A percentile compares a stretch with the other conserved stretches of the same genome.
Conservation (phyloP, 2,888 invertebrate species). For the Silvanus unidentatus region DNA sequence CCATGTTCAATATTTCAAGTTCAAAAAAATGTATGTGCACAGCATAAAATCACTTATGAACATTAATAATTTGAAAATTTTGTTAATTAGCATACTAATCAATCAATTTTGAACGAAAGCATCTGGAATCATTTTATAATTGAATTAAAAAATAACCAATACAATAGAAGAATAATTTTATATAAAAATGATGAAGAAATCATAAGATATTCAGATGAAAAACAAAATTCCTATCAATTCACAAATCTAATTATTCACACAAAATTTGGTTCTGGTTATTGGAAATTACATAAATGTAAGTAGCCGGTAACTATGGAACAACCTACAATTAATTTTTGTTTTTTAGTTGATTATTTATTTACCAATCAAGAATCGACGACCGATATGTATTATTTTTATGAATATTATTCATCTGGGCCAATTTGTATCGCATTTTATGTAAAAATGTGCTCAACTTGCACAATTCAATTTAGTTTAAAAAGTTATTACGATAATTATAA, state of each 20-base stretch:
- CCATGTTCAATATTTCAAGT: neutral
- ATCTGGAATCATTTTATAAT: conserved; percentile 12
- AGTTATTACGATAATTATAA: neutral
- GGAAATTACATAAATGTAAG: conserved; percentile 28
- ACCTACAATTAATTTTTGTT: neutral
- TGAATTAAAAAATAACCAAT: neutral
- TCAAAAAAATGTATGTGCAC: neutral
- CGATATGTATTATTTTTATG: neutral
- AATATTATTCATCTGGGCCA: neutral
- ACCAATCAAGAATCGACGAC: neutral
- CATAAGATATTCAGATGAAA: no score
- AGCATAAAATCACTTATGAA: no score
- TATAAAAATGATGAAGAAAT: no score
- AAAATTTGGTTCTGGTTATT: conserved; percentile 12
- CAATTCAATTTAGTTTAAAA: neutral
- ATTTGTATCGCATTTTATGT: conserved; percentile 16
- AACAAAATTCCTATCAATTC: no score
- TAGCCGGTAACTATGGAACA: conserved; percentile 5
- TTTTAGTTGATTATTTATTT: conserved; percentile 8
- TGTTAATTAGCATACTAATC: no score
- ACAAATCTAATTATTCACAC: conserved; percentile 6
- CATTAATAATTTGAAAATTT: no score
- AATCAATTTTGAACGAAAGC: neutral
- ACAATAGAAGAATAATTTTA: no score
- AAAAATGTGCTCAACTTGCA: conserved; percentile 15